phyloP scores from a whole-genome alignment of 2,113 vertebrate genomes.

The Caloenas nicobarica region DNA sequence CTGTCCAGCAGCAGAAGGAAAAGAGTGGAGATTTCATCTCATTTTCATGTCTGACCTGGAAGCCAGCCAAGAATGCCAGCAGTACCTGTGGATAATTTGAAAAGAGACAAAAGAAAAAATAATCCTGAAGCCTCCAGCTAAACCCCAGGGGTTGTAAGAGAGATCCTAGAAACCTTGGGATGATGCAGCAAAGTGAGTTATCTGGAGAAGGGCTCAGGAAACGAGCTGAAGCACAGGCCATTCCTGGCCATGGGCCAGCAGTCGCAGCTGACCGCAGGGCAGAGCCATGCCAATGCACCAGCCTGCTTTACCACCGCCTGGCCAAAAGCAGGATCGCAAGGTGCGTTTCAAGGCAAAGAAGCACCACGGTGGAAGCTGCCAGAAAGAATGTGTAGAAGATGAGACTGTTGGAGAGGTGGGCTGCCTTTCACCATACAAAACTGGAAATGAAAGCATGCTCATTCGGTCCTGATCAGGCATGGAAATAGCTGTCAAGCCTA shows the following conservation, averaged over 20 bases:
- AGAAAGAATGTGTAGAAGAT: background rate
- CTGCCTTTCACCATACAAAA: background rate
- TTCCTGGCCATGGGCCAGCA: fast-evolving
- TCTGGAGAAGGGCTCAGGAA: background rate
- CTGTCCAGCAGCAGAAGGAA: background rate
- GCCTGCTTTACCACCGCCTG: background rate
- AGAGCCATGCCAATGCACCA: background rate
- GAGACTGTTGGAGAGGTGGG: background rate
- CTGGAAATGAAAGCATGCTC: background rate
- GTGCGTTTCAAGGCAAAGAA: background rate
- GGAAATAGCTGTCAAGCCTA: background rate
- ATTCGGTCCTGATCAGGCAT: background rate
- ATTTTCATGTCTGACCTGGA: background rate
- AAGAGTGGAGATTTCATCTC: background rate
- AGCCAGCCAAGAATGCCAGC: background rate
- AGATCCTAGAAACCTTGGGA: background rate
- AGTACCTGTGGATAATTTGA: background rate
- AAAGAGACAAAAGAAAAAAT: background rate
- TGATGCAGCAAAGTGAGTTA: background rate
- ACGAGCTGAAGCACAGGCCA: background rate
- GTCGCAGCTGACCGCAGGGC: background rate
- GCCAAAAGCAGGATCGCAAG: background rate
- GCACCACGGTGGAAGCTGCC: background rate
- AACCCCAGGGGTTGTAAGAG: background rate
- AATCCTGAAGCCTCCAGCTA: background rate